Evolutionary conservation across 2,113 vertebrate species (phyloP).

Genomic region (Podocnemis expansa): DNA sequence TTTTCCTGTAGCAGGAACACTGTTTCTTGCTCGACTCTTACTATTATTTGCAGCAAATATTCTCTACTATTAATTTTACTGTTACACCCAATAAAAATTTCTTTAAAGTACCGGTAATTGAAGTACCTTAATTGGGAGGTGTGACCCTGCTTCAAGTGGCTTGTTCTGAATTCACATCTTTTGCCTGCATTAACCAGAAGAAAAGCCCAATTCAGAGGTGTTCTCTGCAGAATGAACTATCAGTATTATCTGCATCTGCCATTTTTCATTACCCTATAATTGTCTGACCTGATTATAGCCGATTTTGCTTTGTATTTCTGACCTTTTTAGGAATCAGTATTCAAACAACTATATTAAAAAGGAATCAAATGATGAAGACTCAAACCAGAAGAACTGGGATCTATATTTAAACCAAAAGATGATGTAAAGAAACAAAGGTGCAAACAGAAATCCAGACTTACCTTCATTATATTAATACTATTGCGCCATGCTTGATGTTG

Average conservation of each 20-base stretch:
- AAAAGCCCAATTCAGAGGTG: not conserved
- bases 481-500: not conserved
- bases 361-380: slow-evolving; percentile 45
- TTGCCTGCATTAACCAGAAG: not conserved
- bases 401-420: slow-evolving; percentile 22
- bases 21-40: slow-evolving; percentile 5
- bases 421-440: not conserved
- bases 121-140: not conserved
- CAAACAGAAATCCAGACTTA: slow-evolving; percentile 23
- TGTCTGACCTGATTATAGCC: slow-evolving; percentile 41
- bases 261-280: not conserved
- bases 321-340: slow-evolving; percentile 64
- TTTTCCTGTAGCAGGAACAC: not conserved
- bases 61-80: not conserved
- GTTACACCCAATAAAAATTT: not conserved
- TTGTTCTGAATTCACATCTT: not conserved
- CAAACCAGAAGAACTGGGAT: slow-evolving; percentile 23
- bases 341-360: not conserved
- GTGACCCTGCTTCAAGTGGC: not conserved
- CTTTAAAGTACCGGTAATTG: not conserved
- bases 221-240: not conserved
- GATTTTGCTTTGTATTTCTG: slow-evolving; percentile 47
- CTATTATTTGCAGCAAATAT: not conserved
- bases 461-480: not conserved
- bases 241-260: not conserved